phyloP scores from a whole-genome alignment of 1,140 invertebrate species.

The Macrosteles quadrilineatus region DNA sequence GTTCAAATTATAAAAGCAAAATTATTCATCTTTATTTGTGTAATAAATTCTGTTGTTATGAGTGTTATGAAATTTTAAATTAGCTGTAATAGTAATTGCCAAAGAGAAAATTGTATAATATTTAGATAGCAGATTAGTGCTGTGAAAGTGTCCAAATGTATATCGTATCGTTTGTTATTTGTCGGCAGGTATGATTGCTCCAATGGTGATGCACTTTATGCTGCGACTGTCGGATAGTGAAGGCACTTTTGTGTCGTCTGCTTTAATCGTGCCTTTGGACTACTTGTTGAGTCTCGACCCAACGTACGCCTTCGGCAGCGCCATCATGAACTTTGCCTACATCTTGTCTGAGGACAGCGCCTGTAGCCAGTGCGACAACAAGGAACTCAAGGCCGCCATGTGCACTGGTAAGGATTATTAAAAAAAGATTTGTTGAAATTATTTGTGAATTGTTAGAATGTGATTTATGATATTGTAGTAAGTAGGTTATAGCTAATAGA shows the following conservation, averaged over 20 bases:
- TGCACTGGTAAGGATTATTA: constrained; percentile 15
- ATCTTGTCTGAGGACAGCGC: not conserved
- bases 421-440: too few relatives aligned
- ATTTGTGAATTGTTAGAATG: too few relatives aligned
- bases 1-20: too few relatives aligned
- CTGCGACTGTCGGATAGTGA: not conserved
- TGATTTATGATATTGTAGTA: too few relatives aligned
- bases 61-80: too few relatives aligned
- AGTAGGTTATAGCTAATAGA: too few relatives aligned
- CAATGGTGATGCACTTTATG: not conserved
- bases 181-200: constrained; percentile 13
- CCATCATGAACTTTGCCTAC: constrained; percentile 13
- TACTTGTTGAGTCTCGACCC: constrained; percentile 11
- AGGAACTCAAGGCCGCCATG: not conserved
- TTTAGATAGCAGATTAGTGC: too few relatives aligned
- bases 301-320: constrained; percentile 10
- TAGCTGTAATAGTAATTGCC: too few relatives aligned
- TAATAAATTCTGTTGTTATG: too few relatives aligned
- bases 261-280: not conserved
- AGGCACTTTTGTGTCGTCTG: not conserved
- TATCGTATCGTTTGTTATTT: not conserved
- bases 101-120: too few relatives aligned
- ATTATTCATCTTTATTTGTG: too few relatives aligned
- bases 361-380: constrained; percentile 11
- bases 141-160: too few relatives aligned